Base-by-base conservation (phyloP, 2,797 vertebrate genomes). In the Eupleurogrammus muticus region DNA sequence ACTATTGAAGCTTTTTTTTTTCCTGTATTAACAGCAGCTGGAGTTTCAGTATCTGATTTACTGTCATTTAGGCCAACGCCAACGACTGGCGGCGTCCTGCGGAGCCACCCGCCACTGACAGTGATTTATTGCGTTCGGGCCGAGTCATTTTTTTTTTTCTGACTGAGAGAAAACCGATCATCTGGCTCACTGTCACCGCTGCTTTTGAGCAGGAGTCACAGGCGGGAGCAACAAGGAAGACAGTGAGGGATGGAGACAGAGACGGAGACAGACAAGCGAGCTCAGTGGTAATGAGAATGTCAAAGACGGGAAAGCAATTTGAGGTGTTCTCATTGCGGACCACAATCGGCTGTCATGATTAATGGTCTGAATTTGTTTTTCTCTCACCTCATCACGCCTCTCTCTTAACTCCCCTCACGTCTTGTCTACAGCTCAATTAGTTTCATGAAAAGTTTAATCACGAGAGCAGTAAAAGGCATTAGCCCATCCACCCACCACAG, bases 281-380 rank as follows among this genome's bases (percentile, higher is more conserved):
- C 49, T 17, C 3, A 5, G 9, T 10, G 80, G 52, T 88, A 85
- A 88, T 87, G 75, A 87, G 79, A 75, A 75, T 62, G 73, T 82
- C 78, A 76, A 52, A 61, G 51, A 74, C 77, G 46, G 65, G 23
- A 59, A 88, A 82, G 77, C 69, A 77, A 81, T 86, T 77, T 82
- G 67, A 82, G 64, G 66, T 44, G 74, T 78, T 77, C 4, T 7
- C 65, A 24, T 35, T 19, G 59, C 50, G 36, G 49, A 66, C 50
- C 56, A 70, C 68, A 78, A 73, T 82, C 77, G 84, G 71, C 70
- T 71, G 80, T 77, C 63, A 10, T 85, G 84, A 88, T 85, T 81
- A 84, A 88, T 81, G 75, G 60, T 61, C 34, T 49, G 21, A 65
- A 78, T 85, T 86, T 48, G 65, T 78, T 84, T 74, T 73, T 38